Evolutionary conservation across 2,797 vertebrate genomes (phyloP).

Genomic region (Hydrocynus forskahlii): DNA sequence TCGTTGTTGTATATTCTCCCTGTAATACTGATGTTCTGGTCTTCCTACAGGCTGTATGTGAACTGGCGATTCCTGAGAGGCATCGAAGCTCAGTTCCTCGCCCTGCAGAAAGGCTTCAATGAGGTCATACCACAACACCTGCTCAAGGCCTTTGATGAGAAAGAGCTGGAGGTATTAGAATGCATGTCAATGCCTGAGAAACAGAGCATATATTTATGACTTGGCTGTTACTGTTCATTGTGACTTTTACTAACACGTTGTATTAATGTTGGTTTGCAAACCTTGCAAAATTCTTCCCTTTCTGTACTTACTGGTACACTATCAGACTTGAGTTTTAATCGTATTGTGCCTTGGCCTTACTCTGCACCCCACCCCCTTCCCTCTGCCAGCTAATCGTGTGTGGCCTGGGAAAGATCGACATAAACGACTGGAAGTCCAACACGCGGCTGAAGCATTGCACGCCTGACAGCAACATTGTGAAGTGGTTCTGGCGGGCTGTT

Average conservation of each 20-base stretch:
- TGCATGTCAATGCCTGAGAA: too few relatives aligned
- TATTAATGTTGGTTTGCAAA: neutral
- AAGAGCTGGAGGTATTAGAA: constrained; percentile 89
- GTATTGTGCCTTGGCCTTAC: too few relatives aligned
- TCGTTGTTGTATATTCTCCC: too few relatives aligned
- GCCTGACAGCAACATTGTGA: constrained; percentile 92
- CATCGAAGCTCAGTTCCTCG: constrained; percentile 97
- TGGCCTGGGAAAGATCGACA: constrained; percentile 96
- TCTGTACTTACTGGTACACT: neutral
- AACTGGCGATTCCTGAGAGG: constrained; percentile 97
- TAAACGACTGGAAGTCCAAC: constrained; percentile 96
- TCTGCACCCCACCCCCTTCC: too few relatives aligned
- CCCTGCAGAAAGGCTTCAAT: constrained; percentile 97
- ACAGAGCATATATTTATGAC: too few relatives aligned
- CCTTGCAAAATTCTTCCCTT: neutral
- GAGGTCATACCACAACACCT: constrained; percentile 98
- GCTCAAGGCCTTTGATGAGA: constrained; percentile 97
- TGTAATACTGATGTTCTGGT: too few relatives aligned
- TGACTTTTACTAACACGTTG: too few relatives aligned
- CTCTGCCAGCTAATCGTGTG: constrained; percentile 90
- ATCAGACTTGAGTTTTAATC: too few relatives aligned
- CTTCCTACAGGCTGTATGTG: constrained; percentile 86
- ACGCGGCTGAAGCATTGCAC: constrained; percentile 98
- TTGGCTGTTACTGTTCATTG: too few relatives aligned
- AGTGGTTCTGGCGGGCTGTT: constrained; percentile 99